These are phyloP conservation scores for Calosoma granatense DNA, from an alignment of 1,140 invertebrate genomes.

Conservation along the genomic window DNA sequence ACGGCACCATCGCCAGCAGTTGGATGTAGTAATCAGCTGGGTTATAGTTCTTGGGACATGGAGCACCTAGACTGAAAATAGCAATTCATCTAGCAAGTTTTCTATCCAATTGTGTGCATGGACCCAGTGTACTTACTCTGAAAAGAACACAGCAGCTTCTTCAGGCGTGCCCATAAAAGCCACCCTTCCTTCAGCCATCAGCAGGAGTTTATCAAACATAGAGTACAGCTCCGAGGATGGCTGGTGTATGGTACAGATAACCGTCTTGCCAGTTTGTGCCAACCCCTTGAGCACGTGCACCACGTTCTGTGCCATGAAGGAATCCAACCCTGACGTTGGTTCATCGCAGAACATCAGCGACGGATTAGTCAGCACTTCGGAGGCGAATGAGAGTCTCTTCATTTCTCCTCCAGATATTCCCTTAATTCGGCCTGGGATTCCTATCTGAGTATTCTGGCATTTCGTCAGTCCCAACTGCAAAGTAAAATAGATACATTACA, in stretches of 20 bases:
- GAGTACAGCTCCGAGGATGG: conserved; percentile 89
- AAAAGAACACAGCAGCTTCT: conserved; percentile 74
- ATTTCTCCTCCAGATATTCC: conserved; percentile 94
- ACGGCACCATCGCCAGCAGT: conserved; percentile 77
- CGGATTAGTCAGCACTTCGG: conserved; percentile 91
- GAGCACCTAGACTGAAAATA: conserved; percentile 53
- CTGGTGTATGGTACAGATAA: conserved; percentile 92
- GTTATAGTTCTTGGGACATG: conserved; percentile 82
- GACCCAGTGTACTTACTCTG: conserved; percentile 47
- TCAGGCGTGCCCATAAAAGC: conserved; percentile 78
- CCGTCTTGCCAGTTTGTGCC: conserved; percentile 78
- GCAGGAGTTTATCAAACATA: conserved; percentile 81
- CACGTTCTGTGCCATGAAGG: conserved; percentile 81
- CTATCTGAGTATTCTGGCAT: conserved; percentile 82
- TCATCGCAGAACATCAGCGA: conserved; percentile 95
- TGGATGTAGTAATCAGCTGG: conserved; percentile 92
- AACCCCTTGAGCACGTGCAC: conserved; percentile 72
- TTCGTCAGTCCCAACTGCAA: conserved; percentile 68
- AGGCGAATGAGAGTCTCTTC: conserved; percentile 91
- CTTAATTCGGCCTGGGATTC: conserved; percentile 72
- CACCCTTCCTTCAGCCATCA: conserved; percentile 86
- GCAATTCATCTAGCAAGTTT: conserved; percentile 1
- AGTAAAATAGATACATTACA: neutral
- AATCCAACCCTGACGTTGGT: conserved; percentile 83
- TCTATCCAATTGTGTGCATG: too few species aligned